phyloP scores from a whole-genome alignment of 2,888 invertebrate genomes.

The Xestia ashworthii region DNA sequence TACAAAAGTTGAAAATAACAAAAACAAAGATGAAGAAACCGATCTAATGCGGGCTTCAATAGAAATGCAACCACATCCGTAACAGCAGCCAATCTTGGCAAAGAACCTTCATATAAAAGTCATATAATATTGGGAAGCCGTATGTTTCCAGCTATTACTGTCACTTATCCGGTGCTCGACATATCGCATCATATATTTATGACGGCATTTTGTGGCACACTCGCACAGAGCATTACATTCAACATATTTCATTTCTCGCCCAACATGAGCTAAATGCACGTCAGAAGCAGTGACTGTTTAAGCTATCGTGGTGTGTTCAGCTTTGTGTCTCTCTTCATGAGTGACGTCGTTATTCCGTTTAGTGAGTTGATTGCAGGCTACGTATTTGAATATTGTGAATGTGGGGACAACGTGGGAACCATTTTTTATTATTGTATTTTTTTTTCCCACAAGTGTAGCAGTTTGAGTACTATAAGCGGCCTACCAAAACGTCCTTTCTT shows the following conservation, averaged over 20 bases:
- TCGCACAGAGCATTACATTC: constrained; percentile 30
- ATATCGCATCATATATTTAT: constrained; percentile 53
- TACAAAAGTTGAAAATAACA: neutral
- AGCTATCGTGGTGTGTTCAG: neutral
- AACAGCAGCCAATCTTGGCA: constrained; percentile 35
- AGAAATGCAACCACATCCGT: neutral
- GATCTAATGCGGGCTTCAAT: neutral
- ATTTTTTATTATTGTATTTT: too few species aligned
- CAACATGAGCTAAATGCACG: constrained; percentile 29
- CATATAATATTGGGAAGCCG: constrained; percentile 24
- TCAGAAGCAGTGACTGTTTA: constrained; percentile 13
- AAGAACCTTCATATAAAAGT: constrained; percentile 46
- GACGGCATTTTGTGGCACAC: constrained; percentile 37
- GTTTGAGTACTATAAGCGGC: too few species aligned
- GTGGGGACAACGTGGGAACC: too few species aligned
- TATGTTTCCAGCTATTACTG: constrained; percentile 47
- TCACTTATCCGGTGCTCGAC: constrained; percentile 44
- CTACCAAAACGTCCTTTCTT: too few species aligned
- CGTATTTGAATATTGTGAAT: neutral
- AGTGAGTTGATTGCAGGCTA: neutral
- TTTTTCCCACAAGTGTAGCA: too few species aligned
- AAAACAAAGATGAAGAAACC: neutral
- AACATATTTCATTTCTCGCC: constrained; percentile 32
- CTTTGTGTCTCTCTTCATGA: neutral
- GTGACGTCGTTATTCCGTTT: constrained; percentile 8